phyloP scores from a whole-genome alignment of 2,797 vertebrate genomes.

The Bufotes viridis region DNA sequence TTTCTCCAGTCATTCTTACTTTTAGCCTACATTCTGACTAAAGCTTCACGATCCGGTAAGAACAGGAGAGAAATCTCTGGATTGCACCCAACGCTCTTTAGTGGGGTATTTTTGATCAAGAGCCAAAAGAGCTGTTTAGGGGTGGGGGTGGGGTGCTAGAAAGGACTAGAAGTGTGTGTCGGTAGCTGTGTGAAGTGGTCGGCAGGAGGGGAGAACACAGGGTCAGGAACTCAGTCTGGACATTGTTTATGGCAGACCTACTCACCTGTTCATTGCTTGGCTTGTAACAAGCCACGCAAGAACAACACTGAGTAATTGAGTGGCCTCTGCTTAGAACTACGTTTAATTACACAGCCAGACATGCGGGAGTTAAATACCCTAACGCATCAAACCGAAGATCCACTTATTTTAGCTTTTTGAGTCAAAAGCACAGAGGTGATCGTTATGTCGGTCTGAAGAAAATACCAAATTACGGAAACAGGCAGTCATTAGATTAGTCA shows the following conservation, averaged over 20 bases:
- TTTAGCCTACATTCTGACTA: constrained; percentile 7
- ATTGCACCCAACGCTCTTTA: constrained; percentile 55
- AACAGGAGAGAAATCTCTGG: constrained; percentile 40
- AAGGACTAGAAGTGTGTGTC: constrained; percentile 40
- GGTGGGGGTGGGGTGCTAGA: constrained; percentile 69
- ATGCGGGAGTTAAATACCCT: background rate
- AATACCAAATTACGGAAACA: background rate
- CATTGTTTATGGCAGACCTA: constrained; percentile 45
- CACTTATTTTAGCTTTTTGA: background rate
- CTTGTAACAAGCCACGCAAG: background rate
- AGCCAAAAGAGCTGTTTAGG: constrained; percentile 80
- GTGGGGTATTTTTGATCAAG: constrained; percentile 70
- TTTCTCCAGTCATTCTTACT: constrained; percentile 5
- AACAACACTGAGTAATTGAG: constrained; percentile 1
- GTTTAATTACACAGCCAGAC: background rate
- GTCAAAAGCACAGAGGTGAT: background rate
- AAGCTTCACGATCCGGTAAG: constrained; percentile 21
- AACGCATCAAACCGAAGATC: background rate
- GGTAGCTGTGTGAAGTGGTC: constrained; percentile 51
- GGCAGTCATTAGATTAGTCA: background rate
- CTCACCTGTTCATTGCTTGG: constrained; percentile 55
- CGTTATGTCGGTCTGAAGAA: background rate
- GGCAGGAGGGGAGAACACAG: constrained; percentile 57
- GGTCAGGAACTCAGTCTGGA: constrained; percentile 59
- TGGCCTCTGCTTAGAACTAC: background rate